These are phyloP conservation scores for Agrypnus murinus DNA, from an alignment of 2,888 invertebrate species.

Conservation along the genomic window DNA sequence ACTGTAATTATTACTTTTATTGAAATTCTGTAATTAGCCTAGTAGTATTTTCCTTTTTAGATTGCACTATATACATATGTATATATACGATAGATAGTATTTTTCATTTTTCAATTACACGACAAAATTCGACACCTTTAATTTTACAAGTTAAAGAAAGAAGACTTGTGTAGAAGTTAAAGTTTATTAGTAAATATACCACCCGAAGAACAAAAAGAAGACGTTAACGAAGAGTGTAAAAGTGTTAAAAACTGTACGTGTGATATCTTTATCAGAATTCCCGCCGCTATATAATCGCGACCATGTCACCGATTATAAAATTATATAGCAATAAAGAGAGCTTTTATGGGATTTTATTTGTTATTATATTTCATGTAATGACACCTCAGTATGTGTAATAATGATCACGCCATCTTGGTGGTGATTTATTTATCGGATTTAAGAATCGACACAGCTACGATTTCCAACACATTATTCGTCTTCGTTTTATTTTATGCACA, in stretches of 20 bases:
- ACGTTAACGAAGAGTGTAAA: neutral
- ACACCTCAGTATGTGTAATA: slow-evolving; percentile 57
- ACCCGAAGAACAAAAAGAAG: slow-evolving; percentile 12
- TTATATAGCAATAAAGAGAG: slow-evolving; percentile 61
- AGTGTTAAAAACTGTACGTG: neutral
- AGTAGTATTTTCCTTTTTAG: too few relatives aligned
- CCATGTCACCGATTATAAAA: slow-evolving; percentile 61
- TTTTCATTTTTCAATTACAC: too few relatives aligned
- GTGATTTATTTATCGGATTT: slow-evolving; percentile 47
- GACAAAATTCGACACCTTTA: too few relatives aligned
- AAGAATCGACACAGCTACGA: slow-evolving; percentile 40
- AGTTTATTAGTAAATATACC: neutral
- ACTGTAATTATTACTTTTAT: neutral
- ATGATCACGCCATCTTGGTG: slow-evolving; percentile 49
- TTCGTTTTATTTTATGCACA: neutral
- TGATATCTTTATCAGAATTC: slow-evolving; percentile 43
- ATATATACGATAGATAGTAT: too few relatives aligned
- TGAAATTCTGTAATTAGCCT: too few relatives aligned
- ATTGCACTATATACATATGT: too few relatives aligned
- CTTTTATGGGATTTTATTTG: slow-evolving; percentile 61
- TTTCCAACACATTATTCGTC: slow-evolving; percentile 32
- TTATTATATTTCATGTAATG: slow-evolving; percentile 61
- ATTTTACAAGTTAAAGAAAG: too few relatives aligned
- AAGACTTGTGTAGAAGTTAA: too few relatives aligned
- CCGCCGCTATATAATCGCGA: slow-evolving; percentile 48